Percentiles rank a stretch among this genome's conserved stretches.
phyloP scores from a whole-genome alignment of 2,797 vertebrate genomes.

The Presbytis comata region DNA sequence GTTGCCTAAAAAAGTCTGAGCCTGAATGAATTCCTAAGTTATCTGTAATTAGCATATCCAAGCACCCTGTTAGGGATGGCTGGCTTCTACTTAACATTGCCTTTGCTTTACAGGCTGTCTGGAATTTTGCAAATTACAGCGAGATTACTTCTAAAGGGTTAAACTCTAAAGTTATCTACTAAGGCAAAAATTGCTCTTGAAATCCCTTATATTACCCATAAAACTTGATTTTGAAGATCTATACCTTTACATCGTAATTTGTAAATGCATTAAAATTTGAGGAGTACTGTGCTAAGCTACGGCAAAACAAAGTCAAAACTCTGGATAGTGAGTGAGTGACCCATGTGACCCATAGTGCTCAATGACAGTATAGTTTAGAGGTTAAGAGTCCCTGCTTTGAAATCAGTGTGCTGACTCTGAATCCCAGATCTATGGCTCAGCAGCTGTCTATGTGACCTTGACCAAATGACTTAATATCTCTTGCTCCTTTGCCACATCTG shows the following conservation, averaged over 20 bases:
- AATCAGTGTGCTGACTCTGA: background rate
- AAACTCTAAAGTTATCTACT: slow-evolving; percentile 10
- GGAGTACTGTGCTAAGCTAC: background rate
- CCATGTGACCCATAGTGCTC: background rate
- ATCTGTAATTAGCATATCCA: background rate
- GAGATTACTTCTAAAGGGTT: background rate
- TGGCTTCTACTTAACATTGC: background rate
- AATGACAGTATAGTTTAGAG: background rate
- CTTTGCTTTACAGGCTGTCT: background rate
- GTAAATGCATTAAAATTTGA: background rate
- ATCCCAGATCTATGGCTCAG: background rate
- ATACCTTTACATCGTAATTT: background rate
- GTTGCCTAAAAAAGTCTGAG: background rate
- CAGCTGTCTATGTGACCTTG: background rate
- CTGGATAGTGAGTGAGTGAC: background rate
- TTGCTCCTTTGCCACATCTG: background rate
- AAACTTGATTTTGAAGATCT: background rate
- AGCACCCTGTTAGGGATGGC: background rate
- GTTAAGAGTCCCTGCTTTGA: background rate
- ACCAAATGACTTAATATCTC: background rate
- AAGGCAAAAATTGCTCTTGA: background rate
- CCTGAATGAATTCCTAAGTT: background rate
- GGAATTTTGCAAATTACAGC: background rate
- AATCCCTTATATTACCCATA: background rate
- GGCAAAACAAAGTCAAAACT: background rate